Percentiles rank a stretch among this genome's conserved stretches.
These are phyloP conservation scores for Halesus radiatus DNA, from an alignment of 1,140 invertebrate species.

Conservation along the genomic window DNA sequence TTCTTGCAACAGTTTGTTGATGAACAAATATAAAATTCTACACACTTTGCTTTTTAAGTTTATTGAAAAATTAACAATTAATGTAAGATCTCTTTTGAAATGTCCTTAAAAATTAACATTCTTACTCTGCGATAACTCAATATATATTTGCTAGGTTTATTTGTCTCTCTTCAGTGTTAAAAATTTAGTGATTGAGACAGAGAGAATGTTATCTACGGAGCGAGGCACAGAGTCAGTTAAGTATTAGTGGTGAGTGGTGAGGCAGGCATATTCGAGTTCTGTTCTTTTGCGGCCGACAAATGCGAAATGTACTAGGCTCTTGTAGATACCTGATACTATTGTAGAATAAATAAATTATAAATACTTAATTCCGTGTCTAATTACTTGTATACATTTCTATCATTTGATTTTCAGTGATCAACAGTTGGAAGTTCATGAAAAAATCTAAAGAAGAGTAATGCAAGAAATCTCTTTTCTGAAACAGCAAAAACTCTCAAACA, in stretches of 20 bases:
- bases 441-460: no score
- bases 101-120: conserved; percentile 16
- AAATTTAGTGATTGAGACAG: neutral
- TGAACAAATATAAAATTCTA: neutral
- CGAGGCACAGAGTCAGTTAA: conserved; percentile 11
- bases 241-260: conserved; percentile 42
- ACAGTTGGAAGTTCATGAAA: no score
- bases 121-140: neutral
- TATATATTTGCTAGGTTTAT: conserved; percentile 17
- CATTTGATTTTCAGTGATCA: no score
- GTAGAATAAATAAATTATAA: conserved; percentile 46
- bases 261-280: conserved; percentile 9
- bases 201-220: neutral
- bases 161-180: conserved; percentile 4
- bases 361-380: conserved; percentile 2
- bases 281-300: conserved; percentile 25
- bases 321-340: conserved; percentile 49
- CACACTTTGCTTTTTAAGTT: conserved; percentile 1
- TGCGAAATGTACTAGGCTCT: conserved; percentile 25
- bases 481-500: no score
- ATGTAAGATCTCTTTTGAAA: conserved; percentile 23
- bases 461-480: no score
- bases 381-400: no score
- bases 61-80: conserved; percentile 28
- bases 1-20: neutral